Conservation (phyloP, 2,888 invertebrate species). For the Dynastes grantii region DNA sequence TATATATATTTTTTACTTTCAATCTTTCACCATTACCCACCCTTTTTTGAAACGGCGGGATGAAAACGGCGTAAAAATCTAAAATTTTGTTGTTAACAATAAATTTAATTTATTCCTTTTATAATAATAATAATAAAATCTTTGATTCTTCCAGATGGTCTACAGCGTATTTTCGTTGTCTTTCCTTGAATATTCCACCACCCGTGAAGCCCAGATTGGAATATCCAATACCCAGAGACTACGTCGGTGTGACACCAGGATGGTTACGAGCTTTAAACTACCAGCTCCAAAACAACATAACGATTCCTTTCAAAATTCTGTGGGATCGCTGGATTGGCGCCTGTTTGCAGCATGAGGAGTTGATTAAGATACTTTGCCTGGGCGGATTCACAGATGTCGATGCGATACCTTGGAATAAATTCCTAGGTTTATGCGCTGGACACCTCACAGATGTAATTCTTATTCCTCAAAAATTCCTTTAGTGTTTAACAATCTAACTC, state of each 20-base stretch:
- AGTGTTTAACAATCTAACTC: neutral
- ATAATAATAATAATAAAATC: no score
- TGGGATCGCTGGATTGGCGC: slow-evolving; percentile 78
- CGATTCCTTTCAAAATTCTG: slow-evolving; percentile 67
- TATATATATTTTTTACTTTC: no score
- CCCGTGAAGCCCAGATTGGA: slow-evolving; percentile 87
- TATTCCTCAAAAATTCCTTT: neutral
- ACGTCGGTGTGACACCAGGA: slow-evolving; percentile 85
- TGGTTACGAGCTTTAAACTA: slow-evolving; percentile 84
- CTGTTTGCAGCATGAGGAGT: slow-evolving; percentile 77
- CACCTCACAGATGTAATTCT: slow-evolving; percentile 76
- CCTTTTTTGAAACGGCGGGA: no score
- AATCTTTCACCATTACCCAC: no score
- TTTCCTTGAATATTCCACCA: slow-evolving; percentile 84
- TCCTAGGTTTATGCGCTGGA: slow-evolving; percentile 83
- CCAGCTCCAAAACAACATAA: slow-evolving; percentile 75
- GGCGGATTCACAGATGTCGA: slow-evolving; percentile 79
- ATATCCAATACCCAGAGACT: slow-evolving; percentile 79
- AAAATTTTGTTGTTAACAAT: no score
- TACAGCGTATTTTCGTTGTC: slow-evolving; percentile 84
- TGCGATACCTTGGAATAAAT: slow-evolving; percentile 80
- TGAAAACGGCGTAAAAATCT: no score
- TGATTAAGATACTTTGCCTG: slow-evolving; percentile 80
- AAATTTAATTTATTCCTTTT: no score
- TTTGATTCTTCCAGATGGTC: slow-evolving; percentile 78